These are phyloP conservation scores for Athalia rosae DNA, from an alignment of 2,888 invertebrate species.

Conservation along the genomic window DNA sequence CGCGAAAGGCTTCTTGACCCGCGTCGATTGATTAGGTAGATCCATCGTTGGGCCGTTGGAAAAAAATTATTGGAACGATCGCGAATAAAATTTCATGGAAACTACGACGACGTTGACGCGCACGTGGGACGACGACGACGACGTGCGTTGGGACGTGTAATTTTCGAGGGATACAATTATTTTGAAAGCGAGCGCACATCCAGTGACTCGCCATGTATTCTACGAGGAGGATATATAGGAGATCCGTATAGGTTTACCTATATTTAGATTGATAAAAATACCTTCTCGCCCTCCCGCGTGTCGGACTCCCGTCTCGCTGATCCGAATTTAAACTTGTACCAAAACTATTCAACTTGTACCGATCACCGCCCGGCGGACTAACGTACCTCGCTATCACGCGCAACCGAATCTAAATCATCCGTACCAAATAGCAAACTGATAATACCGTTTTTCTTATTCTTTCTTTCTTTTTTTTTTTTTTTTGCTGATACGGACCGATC, in stretches of 20 bases:
- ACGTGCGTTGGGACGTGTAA: too few relatives aligned
- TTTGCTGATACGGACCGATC: too few relatives aligned
- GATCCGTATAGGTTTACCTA: conserved; percentile 69
- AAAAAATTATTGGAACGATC: too few relatives aligned
- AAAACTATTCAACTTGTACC: conserved; percentile 8
- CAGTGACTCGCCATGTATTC: conserved; percentile 4
- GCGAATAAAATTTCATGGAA: too few relatives aligned
- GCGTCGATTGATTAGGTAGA: too few relatives aligned
- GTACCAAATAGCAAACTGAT: not conserved
- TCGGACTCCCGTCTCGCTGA: conserved; percentile 71
- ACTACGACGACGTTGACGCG: too few relatives aligned
- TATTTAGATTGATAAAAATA: conserved; percentile 73
- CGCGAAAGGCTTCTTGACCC: too few relatives aligned
- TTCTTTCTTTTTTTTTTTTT: not conserved
- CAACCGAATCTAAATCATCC: conserved; percentile 34
- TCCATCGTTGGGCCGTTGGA: too few relatives aligned
- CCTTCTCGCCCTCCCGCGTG: conserved; percentile 71
- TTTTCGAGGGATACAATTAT: too few relatives aligned
- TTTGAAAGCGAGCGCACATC: not conserved
- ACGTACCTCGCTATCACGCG: not conserved
- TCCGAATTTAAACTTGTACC: conserved; percentile 67
- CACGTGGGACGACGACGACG: too few relatives aligned
- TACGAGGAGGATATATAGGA: conserved; percentile 50
- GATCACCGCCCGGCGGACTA: conserved; percentile 19
- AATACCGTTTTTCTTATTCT: too few relatives aligned